Conservation (phyloP, 1,140 invertebrate species). For the Diachasma alloeum region DNA sequence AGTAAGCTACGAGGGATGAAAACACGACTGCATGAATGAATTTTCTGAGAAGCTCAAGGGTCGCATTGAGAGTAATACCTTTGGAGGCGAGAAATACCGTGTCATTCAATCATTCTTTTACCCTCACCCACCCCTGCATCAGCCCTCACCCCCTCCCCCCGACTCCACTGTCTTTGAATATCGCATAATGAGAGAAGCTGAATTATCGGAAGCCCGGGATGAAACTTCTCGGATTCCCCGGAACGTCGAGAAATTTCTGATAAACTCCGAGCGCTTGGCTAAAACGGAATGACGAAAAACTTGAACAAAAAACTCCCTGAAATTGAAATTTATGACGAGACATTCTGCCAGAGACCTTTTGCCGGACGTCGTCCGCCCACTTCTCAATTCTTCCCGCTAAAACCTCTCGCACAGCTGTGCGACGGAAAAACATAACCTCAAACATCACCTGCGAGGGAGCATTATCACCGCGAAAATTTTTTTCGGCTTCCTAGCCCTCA, state of each 20-base stretch:
- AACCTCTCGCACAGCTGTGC: no score
- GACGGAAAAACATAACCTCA: no score
- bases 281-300: no score
- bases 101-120: neutral
- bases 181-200: neutral
- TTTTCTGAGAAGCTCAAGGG: neutral
- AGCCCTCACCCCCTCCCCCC: neutral
- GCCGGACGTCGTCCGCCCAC: neutral
- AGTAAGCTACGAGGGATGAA: neutral
- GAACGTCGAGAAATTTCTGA: neutral
- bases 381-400: neutral
- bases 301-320: neutral
- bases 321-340: neutral
- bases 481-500: slow-evolving; percentile 17
- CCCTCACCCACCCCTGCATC: neutral
- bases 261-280: no score
- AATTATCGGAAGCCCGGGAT: neutral
- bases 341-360: neutral
- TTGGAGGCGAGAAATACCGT: neutral
- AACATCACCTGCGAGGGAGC: no score
- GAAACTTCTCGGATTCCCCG: neutral
- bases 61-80: neutral
- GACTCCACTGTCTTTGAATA: neutral
- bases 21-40: neutral
- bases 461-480: neutral